Conservation (phyloP, 1,140 invertebrate species). For the Mactra quadrangularis region DNA sequence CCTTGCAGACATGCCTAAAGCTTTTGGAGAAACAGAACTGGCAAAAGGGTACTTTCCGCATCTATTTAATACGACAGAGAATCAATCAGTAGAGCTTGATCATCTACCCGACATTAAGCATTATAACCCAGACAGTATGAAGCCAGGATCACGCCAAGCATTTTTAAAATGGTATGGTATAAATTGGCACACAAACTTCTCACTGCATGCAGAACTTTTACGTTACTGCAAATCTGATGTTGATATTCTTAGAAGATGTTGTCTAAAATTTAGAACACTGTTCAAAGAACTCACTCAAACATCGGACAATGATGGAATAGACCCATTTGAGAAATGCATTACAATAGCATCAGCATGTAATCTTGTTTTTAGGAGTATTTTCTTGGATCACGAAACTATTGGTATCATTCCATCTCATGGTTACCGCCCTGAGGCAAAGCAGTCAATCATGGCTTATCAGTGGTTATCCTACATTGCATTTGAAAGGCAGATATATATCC, state of each 20-base stretch:
- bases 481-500: conserved; percentile 18
- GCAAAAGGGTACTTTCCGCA: conserved; percentile 53
- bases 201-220: conserved; percentile 13
- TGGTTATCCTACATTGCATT: neutral
- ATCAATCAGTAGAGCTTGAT: conserved; percentile 6
- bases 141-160: neutral
- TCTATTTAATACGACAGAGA: conserved; percentile 30
- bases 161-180: conserved; percentile 40
- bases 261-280: conserved; percentile 29
- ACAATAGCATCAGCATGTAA: conserved; percentile 26
- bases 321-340: conserved; percentile 29
- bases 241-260: conserved; percentile 45
- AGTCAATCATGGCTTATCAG: neutral
- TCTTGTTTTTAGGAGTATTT: conserved; percentile 2
- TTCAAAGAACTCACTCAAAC: conserved; percentile 19
- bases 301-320: neutral
- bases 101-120: conserved; percentile 6
- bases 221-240: conserved; percentile 48
- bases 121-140: conserved; percentile 33
- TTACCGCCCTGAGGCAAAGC: no score
- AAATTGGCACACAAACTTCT: neutral
- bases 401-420: no score
- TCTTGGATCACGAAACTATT: no score
- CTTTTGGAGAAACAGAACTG: conserved; percentile 47
- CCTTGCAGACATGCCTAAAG: conserved; percentile 43